Evolutionary conservation across 2,113 vertebrate species (phyloP).

Genomic region (Macrotus californicus): DNA sequence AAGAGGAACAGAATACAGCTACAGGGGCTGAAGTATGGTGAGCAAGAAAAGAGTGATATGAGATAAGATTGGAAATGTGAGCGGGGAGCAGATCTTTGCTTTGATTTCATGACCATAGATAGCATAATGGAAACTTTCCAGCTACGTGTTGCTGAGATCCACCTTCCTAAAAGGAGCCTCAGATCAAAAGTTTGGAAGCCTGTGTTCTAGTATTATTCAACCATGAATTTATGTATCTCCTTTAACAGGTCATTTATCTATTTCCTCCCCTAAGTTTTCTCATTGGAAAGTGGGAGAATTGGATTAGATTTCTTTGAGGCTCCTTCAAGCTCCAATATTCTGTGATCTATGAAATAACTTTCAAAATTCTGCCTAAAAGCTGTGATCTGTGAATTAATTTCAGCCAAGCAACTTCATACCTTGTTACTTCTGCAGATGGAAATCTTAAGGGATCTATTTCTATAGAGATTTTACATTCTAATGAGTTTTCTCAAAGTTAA

Average conservation of each 20-base stretch:
- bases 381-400: background rate
- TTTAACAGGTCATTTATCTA: background rate
- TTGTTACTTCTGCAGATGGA: background rate
- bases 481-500: conserved; percentile 20
- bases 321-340: background rate
- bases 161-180: background rate
- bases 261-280: background rate
- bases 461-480: conserved; percentile 21
- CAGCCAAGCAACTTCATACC: background rate
- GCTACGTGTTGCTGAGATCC: background rate
- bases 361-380: conserved; percentile 23
- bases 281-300: conserved; percentile 4
- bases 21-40: background rate
- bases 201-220: background rate
- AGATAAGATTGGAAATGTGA: background rate
- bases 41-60: background rate
- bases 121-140: background rate
- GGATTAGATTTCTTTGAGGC: background rate
- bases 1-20: background rate
- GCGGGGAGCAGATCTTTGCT: background rate
- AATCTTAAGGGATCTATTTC: background rate
- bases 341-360: conserved; percentile 21
- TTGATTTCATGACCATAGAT: background rate
- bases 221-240: background rate
- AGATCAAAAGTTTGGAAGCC: background rate